Base-by-base conservation (phyloP, 2,113 vertebrate genomes). In the Platysteira castanea region DNA sequence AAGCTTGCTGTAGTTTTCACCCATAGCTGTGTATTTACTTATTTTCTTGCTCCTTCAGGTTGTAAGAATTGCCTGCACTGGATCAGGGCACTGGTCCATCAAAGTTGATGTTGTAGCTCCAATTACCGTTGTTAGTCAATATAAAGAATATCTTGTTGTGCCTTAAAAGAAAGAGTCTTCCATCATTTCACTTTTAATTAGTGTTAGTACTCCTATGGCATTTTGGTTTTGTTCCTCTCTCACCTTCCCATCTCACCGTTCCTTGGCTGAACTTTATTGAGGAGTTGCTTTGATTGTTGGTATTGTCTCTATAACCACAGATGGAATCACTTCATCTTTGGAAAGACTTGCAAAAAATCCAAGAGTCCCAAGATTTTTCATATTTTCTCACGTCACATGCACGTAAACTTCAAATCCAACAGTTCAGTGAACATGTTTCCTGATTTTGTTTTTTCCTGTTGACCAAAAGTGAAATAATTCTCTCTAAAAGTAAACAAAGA, bases 361-460 rank as follows among this genome's bases (percentile, higher is more conserved):
- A 28, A 54, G 35, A 6, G 27, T 94, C 68, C 13, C 46, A 61
- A 79, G 56, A 33, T 37, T 82, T 92, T 93, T 77, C 11, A 2
- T 64, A 76, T 80, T 89, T 93, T 94, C 86, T 89, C 74, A 65
- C 33, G 69, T 81, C 12, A 3, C 52, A 21, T 16, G 42, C 82
- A 42, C 5, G 3, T 93, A 87, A 81, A 77, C 87, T 73, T 56
- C 44, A 88, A 93, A 74, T 80, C 49, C 47, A 54, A 1, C 74
- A 69, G 49, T 85, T 93, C 71, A n/a, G 57, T 89, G 92, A 92
- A 67, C 82, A 27, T 28, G 9, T 90, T 95, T 97, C 91, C 96
- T 96, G 92, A 57, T 79, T 90, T 93, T 97, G 85, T 96, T 97
- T 97, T 96, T 97, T 95, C 97, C 93, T 87, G 94, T 96, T 68